Evolutionary conservation across 2,888 invertebrate genomes (phyloP).

Genomic region (Hirtodrosophila duncani): DNA sequence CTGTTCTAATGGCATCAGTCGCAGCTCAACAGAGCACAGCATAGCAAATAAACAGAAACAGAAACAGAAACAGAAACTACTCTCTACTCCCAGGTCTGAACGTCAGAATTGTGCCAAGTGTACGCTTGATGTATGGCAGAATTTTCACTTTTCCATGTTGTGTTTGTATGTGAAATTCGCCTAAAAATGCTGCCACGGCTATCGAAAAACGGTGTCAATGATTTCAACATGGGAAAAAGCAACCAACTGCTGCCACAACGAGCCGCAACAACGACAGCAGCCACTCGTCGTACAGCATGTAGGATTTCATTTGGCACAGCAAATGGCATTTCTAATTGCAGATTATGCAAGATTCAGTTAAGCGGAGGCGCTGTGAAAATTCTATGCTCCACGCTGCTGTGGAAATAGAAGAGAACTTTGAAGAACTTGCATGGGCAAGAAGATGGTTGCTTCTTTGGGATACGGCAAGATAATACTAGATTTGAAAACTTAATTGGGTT

Average conservation of each 20-base stretch:
- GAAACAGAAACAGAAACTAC: too few relatives aligned
- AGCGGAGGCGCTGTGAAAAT: constrained; percentile 24
- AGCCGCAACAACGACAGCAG: constrained; percentile 4
- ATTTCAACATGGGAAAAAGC: constrained; percentile 71
- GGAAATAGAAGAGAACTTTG: neutral
- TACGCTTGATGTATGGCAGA: constrained; percentile 19
- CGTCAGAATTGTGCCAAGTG: constrained; percentile 58
- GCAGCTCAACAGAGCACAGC: constrained; percentile 1
- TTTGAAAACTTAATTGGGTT: too few relatives aligned
- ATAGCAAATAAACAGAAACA: too few relatives aligned
- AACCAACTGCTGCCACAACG: constrained; percentile 12
- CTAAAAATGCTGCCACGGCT: constrained; percentile 49
- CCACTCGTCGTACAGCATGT: constrained; percentile 10
- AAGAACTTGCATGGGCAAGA: too few relatives aligned
- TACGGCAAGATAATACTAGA: too few relatives aligned
- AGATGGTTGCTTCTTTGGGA: too few relatives aligned
- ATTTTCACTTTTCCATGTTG: constrained; percentile 60
- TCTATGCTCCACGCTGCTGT: constrained; percentile 19
- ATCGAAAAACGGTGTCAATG: constrained; percentile 68
- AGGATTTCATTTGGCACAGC: constrained; percentile 27
- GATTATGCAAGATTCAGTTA: constrained; percentile 60
- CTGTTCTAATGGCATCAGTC: constrained; percentile 51
- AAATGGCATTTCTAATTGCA: constrained; percentile 69
- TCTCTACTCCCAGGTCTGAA: constrained; percentile 28
- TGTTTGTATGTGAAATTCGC: constrained; percentile 62